Evolutionary conservation across 1,140 invertebrate genomes (phyloP), one percentile per base, ranked within the genome.

Genomic region (Amyelois transitella): DNA sequence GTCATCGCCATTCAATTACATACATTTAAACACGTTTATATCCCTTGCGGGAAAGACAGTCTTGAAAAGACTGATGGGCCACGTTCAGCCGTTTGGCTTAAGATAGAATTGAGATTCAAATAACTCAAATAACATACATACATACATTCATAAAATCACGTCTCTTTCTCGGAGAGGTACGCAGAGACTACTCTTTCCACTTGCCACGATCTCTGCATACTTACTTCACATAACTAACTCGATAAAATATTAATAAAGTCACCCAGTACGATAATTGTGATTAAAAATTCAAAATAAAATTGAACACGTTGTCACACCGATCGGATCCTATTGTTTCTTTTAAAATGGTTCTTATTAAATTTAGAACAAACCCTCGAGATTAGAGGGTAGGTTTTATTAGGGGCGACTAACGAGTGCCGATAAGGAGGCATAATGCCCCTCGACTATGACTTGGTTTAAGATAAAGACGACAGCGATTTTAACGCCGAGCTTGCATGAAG

Each of bases 301-400:
- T 38, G 12, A 50, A n/a, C n/a, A n/a, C 18, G 49, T 20, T 22
- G 43, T 53, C 38, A 14, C 18, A 18, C 19, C 18, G 7, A 53
- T 14, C 19, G 38, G 21, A 28, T 18, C 32, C 43, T 56, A 59
- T 61, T 61, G 63, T 65, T 65, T 66, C 55, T 66, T 79, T 79
- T 71, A 76, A 80, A 84, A 59, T 79, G 72, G 69, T 69, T 70
- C 66, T 84, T 82, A 83, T 86, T 84, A 81, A 81, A 84, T 81
- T 78, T 81, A 68, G 66, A 72, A 78, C 73, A 80, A n/a, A 60
- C 81, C 79, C 82, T 83, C 72, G 66, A 78, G 77, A 82, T 82
- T 86, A 76, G 66, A 77, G 82, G 76, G 66, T 60, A 73, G 75
- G 73, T 83, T 81, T 81, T 82, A 82, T 81, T 83, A 82, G 81